These are phyloP conservation scores for Xestoiulus laeticollis DNA, from an alignment of 2,888 invertebrate species.

Conservation along the genomic window DNA sequence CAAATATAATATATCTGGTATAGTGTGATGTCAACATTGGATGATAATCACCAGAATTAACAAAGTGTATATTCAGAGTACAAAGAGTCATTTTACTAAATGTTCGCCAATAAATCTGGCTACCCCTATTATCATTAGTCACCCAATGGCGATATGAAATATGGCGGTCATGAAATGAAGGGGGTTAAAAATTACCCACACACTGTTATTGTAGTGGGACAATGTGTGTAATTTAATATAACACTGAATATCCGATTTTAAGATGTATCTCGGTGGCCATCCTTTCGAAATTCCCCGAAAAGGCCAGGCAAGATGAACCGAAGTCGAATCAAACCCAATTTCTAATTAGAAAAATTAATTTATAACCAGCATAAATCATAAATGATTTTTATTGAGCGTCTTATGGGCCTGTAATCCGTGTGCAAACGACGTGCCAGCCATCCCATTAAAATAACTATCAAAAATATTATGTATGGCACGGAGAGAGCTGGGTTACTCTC, in stretches of 20 bases:
- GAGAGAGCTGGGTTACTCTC: slow-evolving; percentile 39
- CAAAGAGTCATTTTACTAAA: background rate
- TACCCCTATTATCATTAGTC: background rate
- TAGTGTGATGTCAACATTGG: too few species aligned
- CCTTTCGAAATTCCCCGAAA: slow-evolving; percentile 8
- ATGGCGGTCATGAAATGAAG: too few species aligned
- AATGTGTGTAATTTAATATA: background rate
- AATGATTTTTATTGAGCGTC: slow-evolving; percentile 30
- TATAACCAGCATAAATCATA: slow-evolving; percentile 41
- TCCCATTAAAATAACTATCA: slow-evolving; percentile 41
- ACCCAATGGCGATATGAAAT: background rate
- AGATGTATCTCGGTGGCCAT: background rate
- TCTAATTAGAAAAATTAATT: slow-evolving; percentile 41
- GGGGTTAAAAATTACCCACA: background rate
- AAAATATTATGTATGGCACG: slow-evolving; percentile 43
- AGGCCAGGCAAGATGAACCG: background rate
- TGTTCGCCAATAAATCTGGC: background rate
- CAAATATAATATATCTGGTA: too few species aligned
- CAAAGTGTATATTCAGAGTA: too few species aligned
- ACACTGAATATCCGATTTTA: background rate
- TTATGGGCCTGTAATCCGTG: slow-evolving; percentile 39
- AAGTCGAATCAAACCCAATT: slow-evolving; percentile 8
- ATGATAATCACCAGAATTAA: too few species aligned
- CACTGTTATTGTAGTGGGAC: background rate
- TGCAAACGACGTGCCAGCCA: slow-evolving; percentile 43